A percentile compares a stretch with the other conserved stretches of the same genome.
phyloP scores from a whole-genome alignment of 2,888 invertebrate species.

The Papilio elwesi region DNA sequence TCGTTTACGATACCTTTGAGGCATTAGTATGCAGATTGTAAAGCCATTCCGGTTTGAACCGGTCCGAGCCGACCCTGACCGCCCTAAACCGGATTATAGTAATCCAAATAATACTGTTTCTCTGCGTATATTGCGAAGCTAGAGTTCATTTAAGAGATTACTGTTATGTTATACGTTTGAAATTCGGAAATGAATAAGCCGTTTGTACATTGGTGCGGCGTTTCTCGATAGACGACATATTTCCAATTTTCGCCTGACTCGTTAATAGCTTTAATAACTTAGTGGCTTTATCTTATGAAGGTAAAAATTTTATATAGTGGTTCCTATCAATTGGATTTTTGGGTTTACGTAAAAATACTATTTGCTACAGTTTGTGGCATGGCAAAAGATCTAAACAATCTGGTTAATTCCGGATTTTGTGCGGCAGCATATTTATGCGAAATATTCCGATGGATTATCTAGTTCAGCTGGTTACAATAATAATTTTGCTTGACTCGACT shows the following conservation, averaged over 20 bases:
- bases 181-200: background rate
- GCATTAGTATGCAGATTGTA: constrained; percentile 64
- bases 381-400: too few species aligned
- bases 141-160: constrained; percentile 25
- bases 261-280: too few species aligned
- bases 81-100: constrained; percentile 29
- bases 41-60: constrained; percentile 27
- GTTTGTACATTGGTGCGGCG: background rate
- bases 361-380: too few species aligned
- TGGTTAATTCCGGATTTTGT: too few species aligned
- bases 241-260: background rate
- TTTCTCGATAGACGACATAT: background rate
- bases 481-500: too few species aligned
- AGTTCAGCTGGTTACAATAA: too few species aligned
- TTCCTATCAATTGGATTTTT: too few species aligned
- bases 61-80: constrained; percentile 12
- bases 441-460: too few species aligned
- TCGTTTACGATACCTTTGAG: constrained; percentile 58
- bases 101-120: constrained; percentile 35
- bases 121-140: constrained; percentile 14
- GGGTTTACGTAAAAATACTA: too few species aligned
- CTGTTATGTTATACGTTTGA: constrained; percentile 13
- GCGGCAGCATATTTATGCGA: too few species aligned
- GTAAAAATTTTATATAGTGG: too few species aligned
- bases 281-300: too few species aligned